Evolutionary conservation across 1,140 invertebrate species (phyloP).

Genomic region (Ceratina japonica): DNA sequence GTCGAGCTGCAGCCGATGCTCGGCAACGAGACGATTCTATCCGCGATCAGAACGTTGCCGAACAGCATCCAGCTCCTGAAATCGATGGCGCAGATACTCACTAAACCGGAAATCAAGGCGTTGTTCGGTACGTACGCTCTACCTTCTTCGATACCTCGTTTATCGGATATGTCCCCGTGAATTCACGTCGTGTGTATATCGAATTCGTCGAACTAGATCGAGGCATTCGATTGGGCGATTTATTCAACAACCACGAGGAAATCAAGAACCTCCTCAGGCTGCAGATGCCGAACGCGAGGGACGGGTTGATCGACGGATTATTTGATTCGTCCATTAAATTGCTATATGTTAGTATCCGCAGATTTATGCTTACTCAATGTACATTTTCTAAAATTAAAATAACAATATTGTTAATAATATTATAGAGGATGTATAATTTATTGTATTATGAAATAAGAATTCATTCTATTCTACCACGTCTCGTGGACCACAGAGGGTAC

Average conservation of each 20-base stretch:
- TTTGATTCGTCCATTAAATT: slow-evolving; percentile 79
- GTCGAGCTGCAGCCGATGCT: slow-evolving; percentile 77
- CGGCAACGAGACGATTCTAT: slow-evolving; percentile 75
- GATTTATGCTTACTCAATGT: neutral
- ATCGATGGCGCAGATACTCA: slow-evolving; percentile 81
- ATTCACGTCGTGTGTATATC: neutral
- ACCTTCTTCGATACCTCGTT: neutral
- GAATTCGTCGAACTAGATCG: slow-evolving; percentile 73
- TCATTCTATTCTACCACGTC: too few species aligned
- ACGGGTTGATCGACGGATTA: slow-evolving; percentile 74
- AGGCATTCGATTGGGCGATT: slow-evolving; percentile 78
- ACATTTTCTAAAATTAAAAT: too few species aligned
- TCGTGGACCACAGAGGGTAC: too few species aligned
- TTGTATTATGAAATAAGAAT: too few species aligned
- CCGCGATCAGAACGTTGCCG: slow-evolving; percentile 80
- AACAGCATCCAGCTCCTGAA: slow-evolving; percentile 81
- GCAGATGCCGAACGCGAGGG: slow-evolving; percentile 70
- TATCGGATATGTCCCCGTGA: neutral
- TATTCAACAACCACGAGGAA: slow-evolving; percentile 79
- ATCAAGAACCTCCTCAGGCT: slow-evolving; percentile 74
- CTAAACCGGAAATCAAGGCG: slow-evolving; percentile 81
- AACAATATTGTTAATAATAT: neutral
- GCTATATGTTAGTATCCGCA: slow-evolving; percentile 78
- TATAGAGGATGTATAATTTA: too few species aligned
- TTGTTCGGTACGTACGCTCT: slow-evolving; percentile 78